phyloP scores from a whole-genome alignment of 2,113 vertebrate species.

The Shinisaurus crocodilurus region DNA sequence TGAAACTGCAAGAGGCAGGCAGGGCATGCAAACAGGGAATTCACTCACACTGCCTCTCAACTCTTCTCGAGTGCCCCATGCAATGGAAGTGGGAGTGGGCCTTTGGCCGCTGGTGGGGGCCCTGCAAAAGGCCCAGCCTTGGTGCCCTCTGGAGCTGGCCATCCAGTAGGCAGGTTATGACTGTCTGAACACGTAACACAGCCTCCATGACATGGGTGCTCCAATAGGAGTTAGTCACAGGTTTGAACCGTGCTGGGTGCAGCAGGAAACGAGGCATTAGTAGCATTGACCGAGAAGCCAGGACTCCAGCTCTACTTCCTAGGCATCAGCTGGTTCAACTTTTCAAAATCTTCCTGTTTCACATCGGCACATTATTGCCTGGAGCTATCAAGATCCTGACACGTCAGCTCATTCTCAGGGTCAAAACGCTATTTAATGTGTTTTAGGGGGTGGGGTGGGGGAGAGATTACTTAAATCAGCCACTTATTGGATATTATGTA shows the following conservation, averaged over 20 bases:
- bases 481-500: background rate
- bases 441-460: background rate
- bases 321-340: background rate
- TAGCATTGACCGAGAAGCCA: background rate
- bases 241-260: background rate
- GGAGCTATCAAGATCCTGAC: background rate
- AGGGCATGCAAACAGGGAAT: background rate
- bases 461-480: background rate
- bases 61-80: background rate
- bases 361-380: background rate
- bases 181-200: background rate
- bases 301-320: background rate
- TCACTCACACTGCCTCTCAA: background rate
- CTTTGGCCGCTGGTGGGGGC: background rate
- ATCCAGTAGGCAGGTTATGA: background rate
- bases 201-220: background rate
- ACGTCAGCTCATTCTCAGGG: constrained; percentile 17
- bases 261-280: background rate
- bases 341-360: background rate
- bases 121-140: background rate
- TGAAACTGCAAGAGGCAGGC: background rate
- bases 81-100: background rate
- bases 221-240: background rate
- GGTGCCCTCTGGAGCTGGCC: background rate
- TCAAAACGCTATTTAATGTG: background rate